phyloP scores from a whole-genome alignment of 2,797 vertebrate genomes.

The Channallabes apus region DNA sequence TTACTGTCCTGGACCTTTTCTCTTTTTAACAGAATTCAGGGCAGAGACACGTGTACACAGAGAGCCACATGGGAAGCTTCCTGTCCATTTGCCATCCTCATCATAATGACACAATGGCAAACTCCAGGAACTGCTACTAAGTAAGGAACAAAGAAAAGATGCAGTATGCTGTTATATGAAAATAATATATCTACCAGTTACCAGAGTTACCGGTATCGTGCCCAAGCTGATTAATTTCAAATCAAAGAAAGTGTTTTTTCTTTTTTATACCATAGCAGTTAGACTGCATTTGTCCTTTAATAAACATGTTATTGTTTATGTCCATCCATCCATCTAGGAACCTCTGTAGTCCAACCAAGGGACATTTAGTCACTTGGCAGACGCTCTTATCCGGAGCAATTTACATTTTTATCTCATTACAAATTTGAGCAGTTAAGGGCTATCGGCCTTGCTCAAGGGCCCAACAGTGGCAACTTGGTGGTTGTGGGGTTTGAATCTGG shows the following conservation, averaged over 20 bases:
- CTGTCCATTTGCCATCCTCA: constrained; percentile 68
- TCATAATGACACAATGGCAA: constrained; percentile 77
- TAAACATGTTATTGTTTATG: too few species aligned
- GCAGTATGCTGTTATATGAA: neutral
- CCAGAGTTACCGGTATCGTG: neutral
- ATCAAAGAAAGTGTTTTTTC: neutral
- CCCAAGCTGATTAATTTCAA: neutral
- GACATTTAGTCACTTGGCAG: too few species aligned
- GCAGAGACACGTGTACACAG: constrained; percentile 43
- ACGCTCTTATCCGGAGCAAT: too few species aligned
- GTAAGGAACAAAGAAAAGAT: too few species aligned
- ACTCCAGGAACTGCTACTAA: constrained; percentile 57
- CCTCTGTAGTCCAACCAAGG: too few species aligned
- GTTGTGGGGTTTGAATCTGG: too few species aligned
- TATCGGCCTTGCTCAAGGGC: too few species aligned
- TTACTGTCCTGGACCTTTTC: constrained; percentile 59
- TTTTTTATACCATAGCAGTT: neutral
- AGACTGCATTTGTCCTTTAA: too few species aligned
- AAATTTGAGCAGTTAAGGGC: too few species aligned
- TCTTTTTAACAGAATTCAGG: constrained; percentile 60
- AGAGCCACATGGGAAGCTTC: constrained; percentile 63
- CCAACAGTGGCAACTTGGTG: too few species aligned
- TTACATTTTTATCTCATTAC: too few species aligned
- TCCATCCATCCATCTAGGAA: too few species aligned
- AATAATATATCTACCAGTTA: neutral